A percentile compares a stretch with the other conserved stretches of the same genome.
These are phyloP conservation scores for Caenorhabditis wallacei DNA, from an alignment of 2,888 invertebrate genomes.

Conservation along the genomic window DNA sequence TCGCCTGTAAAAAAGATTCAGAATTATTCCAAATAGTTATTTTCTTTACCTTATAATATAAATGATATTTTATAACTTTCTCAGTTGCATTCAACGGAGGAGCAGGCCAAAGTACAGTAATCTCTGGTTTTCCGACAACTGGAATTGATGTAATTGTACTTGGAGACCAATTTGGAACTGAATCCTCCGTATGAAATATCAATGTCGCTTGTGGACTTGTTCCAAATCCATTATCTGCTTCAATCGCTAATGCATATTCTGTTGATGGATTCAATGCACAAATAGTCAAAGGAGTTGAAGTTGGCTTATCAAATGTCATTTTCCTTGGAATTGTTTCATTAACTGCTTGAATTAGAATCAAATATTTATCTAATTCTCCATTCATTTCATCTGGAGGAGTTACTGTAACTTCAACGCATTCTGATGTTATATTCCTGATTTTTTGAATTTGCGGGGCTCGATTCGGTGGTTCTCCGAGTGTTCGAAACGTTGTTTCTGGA, in stretches of 20 bases:
- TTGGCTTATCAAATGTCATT: constrained; percentile 62
- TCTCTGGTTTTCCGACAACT: constrained; percentile 65
- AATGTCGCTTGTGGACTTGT: constrained; percentile 74
- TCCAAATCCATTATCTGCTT: constrained; percentile 79
- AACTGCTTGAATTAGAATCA: constrained; percentile 24
- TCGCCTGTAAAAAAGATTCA: constrained; percentile 41
- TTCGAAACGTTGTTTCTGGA: constrained; percentile 77
- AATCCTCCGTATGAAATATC: constrained; percentile 75
- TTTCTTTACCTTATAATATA: constrained; percentile 66
- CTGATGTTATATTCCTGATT: constrained; percentile 73
- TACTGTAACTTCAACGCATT: constrained; percentile 75
- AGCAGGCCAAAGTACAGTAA: constrained; percentile 67
- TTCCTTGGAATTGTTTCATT: constrained; percentile 47
- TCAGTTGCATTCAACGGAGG: constrained; percentile 40
- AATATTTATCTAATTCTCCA: constrained; percentile 65
- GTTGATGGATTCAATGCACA: constrained; percentile 75
- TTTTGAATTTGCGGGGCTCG: constrained; percentile 71
- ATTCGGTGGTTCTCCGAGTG: constrained; percentile 77
- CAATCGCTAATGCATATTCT: constrained; percentile 74
- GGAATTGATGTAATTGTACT: constrained; percentile 67
- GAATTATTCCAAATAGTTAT: background rate
- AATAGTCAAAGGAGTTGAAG: constrained; percentile 58
- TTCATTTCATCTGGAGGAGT: constrained; percentile 67
- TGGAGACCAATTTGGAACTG: constrained; percentile 77
- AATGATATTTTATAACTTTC: constrained; percentile 63